Evolutionary conservation across 2,797 vertebrate species (phyloP).

Genomic region (Acestrorhynchus altus): DNA sequence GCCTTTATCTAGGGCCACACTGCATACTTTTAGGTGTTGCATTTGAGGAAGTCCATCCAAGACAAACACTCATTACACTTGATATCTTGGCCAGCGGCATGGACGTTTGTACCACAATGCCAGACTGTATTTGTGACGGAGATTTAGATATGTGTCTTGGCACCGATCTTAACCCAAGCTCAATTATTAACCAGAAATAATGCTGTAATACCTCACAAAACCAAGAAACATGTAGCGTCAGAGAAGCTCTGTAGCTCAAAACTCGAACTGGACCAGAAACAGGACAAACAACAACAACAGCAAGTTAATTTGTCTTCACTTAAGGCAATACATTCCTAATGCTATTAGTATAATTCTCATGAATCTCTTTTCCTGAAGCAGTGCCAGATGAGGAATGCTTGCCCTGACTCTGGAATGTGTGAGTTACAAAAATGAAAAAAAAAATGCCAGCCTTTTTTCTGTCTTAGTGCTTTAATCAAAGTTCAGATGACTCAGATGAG

Average conservation of each 20-base stretch:
- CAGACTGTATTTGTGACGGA: background rate
- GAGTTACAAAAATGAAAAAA: background rate
- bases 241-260: background rate
- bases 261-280: background rate
- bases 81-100: background rate
- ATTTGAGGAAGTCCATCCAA: background rate
- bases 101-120: background rate
- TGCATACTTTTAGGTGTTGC: background rate
- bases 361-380: background rate
- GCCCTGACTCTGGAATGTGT: too few species aligned
- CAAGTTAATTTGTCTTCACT: background rate
- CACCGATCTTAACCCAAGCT: background rate
- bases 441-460: too few species aligned
- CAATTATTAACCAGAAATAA: background rate
- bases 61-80: background rate
- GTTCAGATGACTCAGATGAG: too few species aligned
- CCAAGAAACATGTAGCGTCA: background rate
- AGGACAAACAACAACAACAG: background rate
- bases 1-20: background rate
- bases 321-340: background rate
- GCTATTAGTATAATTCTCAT: background rate
- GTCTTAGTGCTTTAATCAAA: too few species aligned
- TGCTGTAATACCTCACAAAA: background rate
- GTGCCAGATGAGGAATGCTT: background rate
- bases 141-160: background rate